Percentiles rank a stretch among this genome's conserved stretches.
Conservation (phyloP, 2,797 vertebrate genomes). For the Pelobates cultripes region DNA sequence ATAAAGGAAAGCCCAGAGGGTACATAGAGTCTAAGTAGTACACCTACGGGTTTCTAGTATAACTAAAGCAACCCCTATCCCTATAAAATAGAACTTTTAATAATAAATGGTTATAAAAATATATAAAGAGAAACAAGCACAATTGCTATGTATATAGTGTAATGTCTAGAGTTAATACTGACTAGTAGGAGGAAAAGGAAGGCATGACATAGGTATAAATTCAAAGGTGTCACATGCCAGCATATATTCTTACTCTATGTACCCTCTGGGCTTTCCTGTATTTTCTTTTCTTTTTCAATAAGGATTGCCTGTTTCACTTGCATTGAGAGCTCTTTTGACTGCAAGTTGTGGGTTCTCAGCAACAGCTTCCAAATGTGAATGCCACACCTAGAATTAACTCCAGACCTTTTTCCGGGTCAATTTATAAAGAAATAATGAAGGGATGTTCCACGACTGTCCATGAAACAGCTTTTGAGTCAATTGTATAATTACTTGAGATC, state of each 20-base stretch:
- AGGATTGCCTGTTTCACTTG: background rate
- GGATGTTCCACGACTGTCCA: background rate
- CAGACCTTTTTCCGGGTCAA: slow-evolving; percentile 3
- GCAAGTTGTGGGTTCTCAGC: background rate
- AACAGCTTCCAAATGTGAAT: background rate
- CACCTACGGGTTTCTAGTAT: background rate
- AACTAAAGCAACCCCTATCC: background rate
- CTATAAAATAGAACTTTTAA: background rate
- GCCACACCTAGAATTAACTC: background rate
- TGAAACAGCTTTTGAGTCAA: slow-evolving; percentile 14
- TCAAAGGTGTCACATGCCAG: too few relatives aligned
- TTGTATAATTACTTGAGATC: slow-evolving; percentile 15
- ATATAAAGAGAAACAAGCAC: too few relatives aligned
- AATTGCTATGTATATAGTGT: too few relatives aligned
- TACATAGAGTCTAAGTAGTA: too few relatives aligned
- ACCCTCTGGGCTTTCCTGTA: too few relatives aligned
- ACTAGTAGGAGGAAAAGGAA: too few relatives aligned
- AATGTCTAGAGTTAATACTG: too few relatives aligned
- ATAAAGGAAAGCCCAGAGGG: too few relatives aligned
- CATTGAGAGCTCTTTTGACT: background rate
- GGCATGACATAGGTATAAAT: too few relatives aligned
- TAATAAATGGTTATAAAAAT: too few relatives aligned
- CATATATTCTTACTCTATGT: too few relatives aligned
- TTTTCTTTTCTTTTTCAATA: too few relatives aligned
- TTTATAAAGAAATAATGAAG: background rate